Evolutionary conservation across 2,797 vertebrate species (phyloP), one percentile per base, ranked within the genome.

Genomic region (Hydrolagus colliei): DNA sequence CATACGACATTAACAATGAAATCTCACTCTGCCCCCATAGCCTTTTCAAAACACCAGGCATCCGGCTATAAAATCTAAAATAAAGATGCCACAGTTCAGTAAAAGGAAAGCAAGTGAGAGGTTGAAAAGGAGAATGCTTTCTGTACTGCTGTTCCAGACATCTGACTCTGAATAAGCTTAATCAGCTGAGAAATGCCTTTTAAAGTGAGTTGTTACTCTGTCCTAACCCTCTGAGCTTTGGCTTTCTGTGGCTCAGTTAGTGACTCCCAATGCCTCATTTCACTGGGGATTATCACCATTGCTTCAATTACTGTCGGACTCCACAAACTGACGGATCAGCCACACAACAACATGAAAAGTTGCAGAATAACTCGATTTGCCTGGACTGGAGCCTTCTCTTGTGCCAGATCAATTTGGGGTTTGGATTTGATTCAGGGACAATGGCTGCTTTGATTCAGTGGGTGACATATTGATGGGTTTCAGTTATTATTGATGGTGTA

Each of bases 81-180:
- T 84, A 67, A n/a, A 84, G 65, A 52, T 77, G 32, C 32, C 12
- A 61, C 41, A 77, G 4, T 77, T 77, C 12, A 61, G 52, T 77
- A 68, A 41, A 2, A 18, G 35, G 16, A 84, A 84, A 71, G 16
- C 65, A 41, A 67, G 32, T 32, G n/a, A 71, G 32, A 68, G 52
- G 35, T 71, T 35, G 14, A 71, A 82, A 84, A 52, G 41, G 41
- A 52, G 62, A 93, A 92, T 94, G 93, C 92, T 94, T 95, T 95
- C 96, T 95, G 95, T 93, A 93, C 95, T 97, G 96, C 16, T 95
- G 93, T 95, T 95, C 94, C 92, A 94, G 93, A 94, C 94, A 93
- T 94, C 95, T 93, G 93, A 90, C 90, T 93, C 92, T 95, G 93
- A 96, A 95, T 96, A 95, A 96, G 95, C 94, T 96, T 95, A 96